Conservation (phyloP, 2,797 vertebrate genomes). For the Gallinago stenura region DNA sequence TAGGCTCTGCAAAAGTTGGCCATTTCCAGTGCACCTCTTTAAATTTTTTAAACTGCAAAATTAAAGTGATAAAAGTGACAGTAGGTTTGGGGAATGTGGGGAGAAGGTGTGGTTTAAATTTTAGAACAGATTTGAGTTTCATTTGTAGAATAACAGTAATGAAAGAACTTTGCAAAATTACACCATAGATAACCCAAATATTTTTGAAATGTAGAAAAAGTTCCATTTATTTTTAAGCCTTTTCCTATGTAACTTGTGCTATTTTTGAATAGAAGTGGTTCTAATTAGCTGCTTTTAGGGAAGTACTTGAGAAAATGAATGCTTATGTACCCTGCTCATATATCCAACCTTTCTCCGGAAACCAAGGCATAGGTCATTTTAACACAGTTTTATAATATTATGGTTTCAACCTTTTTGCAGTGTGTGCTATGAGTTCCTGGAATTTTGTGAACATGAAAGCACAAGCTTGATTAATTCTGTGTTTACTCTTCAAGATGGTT, state of each 20-base stretch:
- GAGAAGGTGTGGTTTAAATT: not conserved
- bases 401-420: slow-evolving; percentile 1
- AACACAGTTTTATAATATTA: not conserved
- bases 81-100: not conserved
- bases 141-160: not conserved
- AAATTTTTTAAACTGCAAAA: not conserved
- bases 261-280: slow-evolving; percentile 20
- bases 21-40: not conserved
- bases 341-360: not conserved
- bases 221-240: not conserved
- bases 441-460: slow-evolving; percentile 23
- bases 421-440: not conserved
- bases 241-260: not conserved
- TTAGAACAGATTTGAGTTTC: not conserved
- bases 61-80: not conserved
- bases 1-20: not conserved
- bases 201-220: not conserved
- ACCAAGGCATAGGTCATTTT: slow-evolving; percentile 4
- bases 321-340: not conserved
- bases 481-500: slow-evolving; percentile 40
- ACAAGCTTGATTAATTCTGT: slow-evolving; percentile 41
- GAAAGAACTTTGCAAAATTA: not conserved
- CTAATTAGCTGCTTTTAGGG: slow-evolving; percentile 27
- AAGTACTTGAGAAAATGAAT: slow-evolving; percentile 28
- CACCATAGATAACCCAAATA: not conserved